Evolutionary conservation across 2,888 invertebrate species (phyloP).

Genomic region (Xestia ashworthii): DNA sequence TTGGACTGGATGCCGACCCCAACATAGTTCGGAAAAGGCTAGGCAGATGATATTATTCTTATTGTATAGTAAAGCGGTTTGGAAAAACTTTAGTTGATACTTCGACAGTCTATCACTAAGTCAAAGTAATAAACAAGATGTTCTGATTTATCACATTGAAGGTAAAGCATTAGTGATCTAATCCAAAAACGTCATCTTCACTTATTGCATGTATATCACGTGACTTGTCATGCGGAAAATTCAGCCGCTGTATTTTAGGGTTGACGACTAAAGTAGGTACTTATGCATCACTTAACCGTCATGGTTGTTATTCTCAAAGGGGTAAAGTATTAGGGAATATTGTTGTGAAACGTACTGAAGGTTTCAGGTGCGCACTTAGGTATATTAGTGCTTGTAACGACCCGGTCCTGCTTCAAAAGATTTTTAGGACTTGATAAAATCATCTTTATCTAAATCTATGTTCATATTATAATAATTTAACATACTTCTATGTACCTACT

Average conservation of each 20-base stretch:
- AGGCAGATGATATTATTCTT: neutral
- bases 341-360: neutral
- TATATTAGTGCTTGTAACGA: neutral
- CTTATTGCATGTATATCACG: constrained; percentile 31
- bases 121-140: neutral
- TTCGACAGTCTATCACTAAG: neutral
- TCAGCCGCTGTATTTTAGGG: constrained; percentile 17
- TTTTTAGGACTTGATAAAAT: neutral
- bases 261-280: constrained; percentile 12
- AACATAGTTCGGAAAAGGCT: neutral
- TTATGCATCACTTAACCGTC: constrained; percentile 9
- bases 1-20: neutral
- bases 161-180: constrained; percentile 13
- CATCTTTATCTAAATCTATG: neutral
- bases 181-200: constrained; percentile 21
- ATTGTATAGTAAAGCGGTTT: neutral
- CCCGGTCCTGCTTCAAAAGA: neutral
- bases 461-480: neutral
- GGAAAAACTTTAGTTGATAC: neutral
- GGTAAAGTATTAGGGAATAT: neutral
- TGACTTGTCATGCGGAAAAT: constrained; percentile 25
- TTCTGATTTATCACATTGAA: constrained; percentile 8
- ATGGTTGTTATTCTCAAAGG: neutral
- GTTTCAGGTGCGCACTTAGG: neutral
- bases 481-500: no score